Evolutionary conservation across 1,140 invertebrate species (phyloP).

Genomic region (Streblospio benedicti): DNA sequence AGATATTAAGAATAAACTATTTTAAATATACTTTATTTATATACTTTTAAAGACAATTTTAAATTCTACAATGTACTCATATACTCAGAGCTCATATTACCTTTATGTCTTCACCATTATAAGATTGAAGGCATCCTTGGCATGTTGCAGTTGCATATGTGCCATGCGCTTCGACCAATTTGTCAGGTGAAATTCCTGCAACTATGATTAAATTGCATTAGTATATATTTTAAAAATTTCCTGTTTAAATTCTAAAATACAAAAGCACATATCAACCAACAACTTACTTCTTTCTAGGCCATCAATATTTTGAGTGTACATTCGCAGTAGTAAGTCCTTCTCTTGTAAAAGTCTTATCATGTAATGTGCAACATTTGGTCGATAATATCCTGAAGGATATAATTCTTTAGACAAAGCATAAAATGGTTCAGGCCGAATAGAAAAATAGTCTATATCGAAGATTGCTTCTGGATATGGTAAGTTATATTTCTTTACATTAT

Average conservation of each 20-base stretch:
- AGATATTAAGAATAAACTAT: not conserved
- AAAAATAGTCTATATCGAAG: constrained; percentile 67
- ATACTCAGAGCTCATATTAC: constrained; percentile 18
- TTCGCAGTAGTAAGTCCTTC: constrained; percentile 40
- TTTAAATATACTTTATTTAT: not conserved
- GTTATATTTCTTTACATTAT: constrained; percentile 84
- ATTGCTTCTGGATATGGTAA: constrained; percentile 89
- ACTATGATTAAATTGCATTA: constrained; percentile 26
- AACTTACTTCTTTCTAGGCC: constrained; percentile 48
- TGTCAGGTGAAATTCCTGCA: constrained; percentile 62
- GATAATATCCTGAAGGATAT: constrained; percentile 44
- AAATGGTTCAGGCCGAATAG: constrained; percentile 45
- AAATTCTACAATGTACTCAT: not conserved
- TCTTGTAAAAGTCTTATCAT: constrained; percentile 44
- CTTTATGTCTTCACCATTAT: constrained; percentile 37
- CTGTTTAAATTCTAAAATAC: too few relatives aligned
- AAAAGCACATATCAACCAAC: not conserved
- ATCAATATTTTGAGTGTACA: constrained; percentile 51
- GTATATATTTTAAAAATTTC: not conserved
- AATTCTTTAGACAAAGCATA: constrained; percentile 47
- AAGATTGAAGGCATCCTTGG: constrained; percentile 56
- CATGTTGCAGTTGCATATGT: constrained; percentile 86
- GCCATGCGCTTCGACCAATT: constrained; percentile 88
- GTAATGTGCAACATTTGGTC: constrained; percentile 46
- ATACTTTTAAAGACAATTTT: not conserved